Evolutionary conservation across 1,140 invertebrate species (phyloP).

Genomic region (Drosophila ambigua): DNA sequence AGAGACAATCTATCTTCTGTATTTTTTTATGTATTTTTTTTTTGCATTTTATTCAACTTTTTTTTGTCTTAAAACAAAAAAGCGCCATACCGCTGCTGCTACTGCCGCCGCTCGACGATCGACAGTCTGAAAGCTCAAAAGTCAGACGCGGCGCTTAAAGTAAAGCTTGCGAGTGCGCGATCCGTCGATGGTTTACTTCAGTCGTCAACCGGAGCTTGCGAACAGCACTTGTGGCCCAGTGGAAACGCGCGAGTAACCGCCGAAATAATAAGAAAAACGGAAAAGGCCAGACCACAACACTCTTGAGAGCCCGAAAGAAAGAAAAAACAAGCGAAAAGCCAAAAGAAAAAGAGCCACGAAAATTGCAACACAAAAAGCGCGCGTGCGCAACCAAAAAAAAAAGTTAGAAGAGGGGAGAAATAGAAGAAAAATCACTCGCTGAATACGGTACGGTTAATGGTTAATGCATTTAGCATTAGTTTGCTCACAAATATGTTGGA

Average conservation of each 20-base stretch:
- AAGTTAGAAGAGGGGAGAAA: slow-evolving; percentile 56
- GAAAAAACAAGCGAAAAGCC: slow-evolving; percentile 39
- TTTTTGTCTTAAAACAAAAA: slow-evolving; percentile 35
- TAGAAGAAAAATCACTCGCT: slow-evolving; percentile 19
- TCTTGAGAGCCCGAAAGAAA: slow-evolving; percentile 44
- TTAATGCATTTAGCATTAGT: not conserved
- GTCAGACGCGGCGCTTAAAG: slow-evolving; percentile 10
- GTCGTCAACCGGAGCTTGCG: slow-evolving; percentile 76
- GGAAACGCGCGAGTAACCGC: slow-evolving; percentile 44
- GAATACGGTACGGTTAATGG: slow-evolving; percentile 27
- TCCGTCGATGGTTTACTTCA: slow-evolving; percentile 53
- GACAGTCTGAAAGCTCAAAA: no score
- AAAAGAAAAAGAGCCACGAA: slow-evolving; percentile 35
- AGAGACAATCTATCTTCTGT: slow-evolving; percentile 47
- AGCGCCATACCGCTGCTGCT: slow-evolving; percentile 28
- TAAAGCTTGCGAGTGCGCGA: slow-evolving; percentile 66
- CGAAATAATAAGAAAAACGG: slow-evolving; percentile 38
- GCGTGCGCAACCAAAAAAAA: slow-evolving; percentile 55
- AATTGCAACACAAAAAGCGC: slow-evolving; percentile 70
- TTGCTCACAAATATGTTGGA: no score
- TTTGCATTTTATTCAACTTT: slow-evolving; percentile 46
- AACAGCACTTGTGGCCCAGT: slow-evolving; percentile 72
- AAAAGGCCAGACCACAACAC: slow-evolving; percentile 34
- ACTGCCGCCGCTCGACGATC: slow-evolving; percentile 6
- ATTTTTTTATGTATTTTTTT: slow-evolving; percentile 39